phyloP scores from a whole-genome alignment of 2,888 invertebrate genomes.

The Trichogramma dendrolimi region DNA sequence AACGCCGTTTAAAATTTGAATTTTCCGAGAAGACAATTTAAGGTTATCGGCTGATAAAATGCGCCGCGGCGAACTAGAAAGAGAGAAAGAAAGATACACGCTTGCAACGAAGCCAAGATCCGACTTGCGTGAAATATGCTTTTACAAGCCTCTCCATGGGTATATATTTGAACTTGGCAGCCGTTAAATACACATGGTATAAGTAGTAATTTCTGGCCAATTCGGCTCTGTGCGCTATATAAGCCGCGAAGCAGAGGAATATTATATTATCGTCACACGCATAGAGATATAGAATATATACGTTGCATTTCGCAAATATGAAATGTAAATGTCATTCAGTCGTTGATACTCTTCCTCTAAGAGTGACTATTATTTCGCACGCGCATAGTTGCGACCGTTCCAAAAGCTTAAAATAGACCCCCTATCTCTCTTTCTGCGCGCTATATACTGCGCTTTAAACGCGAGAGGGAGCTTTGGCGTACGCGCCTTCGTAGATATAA shows the following conservation, averaged over 20 bases:
- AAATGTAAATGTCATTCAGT: constrained; percentile 15
- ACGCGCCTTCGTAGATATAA: not conserved
- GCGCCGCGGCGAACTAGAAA: no score
- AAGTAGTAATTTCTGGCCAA: constrained; percentile 11
- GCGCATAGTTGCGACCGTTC: constrained; percentile 1
- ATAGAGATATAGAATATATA: no score
- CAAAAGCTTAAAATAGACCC: constrained; percentile 8
- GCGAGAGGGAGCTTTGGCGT: not conserved
- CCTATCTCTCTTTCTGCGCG: no score
- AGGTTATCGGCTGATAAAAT: no score
- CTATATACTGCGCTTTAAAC: no score
- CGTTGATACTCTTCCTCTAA: constrained; percentile 6
- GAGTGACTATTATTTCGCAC: constrained; percentile 9
- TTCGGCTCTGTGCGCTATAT: not conserved
- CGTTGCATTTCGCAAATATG: constrained; percentile 7
- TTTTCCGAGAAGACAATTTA: no score
- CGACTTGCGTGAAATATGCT: constrained; percentile 3
- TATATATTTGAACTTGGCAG: constrained; percentile 18
- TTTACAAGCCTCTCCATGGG: constrained; percentile 2
- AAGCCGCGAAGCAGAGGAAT: no score
- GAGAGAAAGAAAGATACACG: no score
- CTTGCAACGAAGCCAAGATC: constrained; percentile 6
- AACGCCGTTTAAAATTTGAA: no score
- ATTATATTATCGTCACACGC: no score
- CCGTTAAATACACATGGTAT: not conserved